Evolutionary conservation across 2,888 invertebrate genomes (phyloP), one percentile per base, ranked within the genome.

Genomic region (Megalurothrips usitatus): DNA sequence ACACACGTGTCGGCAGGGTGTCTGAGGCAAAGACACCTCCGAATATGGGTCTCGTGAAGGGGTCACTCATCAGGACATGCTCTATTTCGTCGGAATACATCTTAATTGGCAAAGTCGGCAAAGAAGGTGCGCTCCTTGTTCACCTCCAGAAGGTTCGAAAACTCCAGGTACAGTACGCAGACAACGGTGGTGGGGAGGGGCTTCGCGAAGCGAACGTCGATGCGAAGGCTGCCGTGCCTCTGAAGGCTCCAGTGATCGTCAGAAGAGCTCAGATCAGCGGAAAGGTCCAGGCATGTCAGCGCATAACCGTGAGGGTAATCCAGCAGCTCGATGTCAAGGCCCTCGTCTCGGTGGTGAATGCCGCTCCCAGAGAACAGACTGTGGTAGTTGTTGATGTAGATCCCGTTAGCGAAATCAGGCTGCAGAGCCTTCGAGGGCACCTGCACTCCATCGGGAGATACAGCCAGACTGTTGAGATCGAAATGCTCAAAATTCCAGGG

Each of bases 61-160:
- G 19, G 58, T 58, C 58, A 6, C 58, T 6, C 1, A 14, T 17
- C 0, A 58, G 17, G 58, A 17, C 58, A 0, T 19, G 14, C 58
- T 58, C 58, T 0, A 58, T 14, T 1, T 58, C 58, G 58, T 58
- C 17, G 58, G 19, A 17, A 19, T 4, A 19, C 58, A 23, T 79
- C 0, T 79, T 79, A 82, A 81, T 23, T 80, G 19, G 78, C 80
- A 78, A 68, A 84, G 80, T 84, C 84, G 11, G 81, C 81, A 23
- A 82, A 82, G 12, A 84, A 81, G 80, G 84, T 83, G 11, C 84
- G 81, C 3, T 83, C 79, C 49, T 84, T 80, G 79, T 85, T 84
- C 9, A 85, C 84, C 81, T 86, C 84, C 14, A 86, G 80, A 12
- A 85, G 78, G 81, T 85, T 86, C 68, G 85, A 84, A 78, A 84